Conservation (phyloP, 2,797 vertebrate species). For the Molothrus aeneus region DNA sequence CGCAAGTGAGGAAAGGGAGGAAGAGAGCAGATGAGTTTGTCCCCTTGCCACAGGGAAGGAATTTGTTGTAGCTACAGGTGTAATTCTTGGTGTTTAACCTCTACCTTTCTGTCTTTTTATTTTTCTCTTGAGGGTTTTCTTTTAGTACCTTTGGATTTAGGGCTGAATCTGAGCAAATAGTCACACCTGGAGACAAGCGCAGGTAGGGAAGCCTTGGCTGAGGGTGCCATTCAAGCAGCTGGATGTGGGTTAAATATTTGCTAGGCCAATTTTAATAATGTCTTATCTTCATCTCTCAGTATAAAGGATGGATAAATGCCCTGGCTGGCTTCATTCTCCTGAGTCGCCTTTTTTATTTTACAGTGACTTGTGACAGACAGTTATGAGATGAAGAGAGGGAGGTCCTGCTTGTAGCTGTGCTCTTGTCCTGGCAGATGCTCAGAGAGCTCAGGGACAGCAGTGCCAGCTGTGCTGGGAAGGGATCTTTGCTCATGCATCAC, state of each 20-base stretch:
- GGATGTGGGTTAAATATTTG: neutral
- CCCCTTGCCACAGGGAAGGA: rapidly evolving
- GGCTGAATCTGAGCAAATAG: neutral
- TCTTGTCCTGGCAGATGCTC: neutral
- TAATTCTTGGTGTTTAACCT: neutral
- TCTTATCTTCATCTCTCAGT: neutral
- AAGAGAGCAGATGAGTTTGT: neutral
- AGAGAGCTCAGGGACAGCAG: neutral
- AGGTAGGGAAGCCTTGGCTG: rapidly evolving
- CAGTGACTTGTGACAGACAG: neutral
- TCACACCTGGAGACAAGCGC: neutral
- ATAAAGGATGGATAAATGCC: neutral
- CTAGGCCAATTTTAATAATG: neutral
- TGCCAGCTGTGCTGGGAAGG: neutral
- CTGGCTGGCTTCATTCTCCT: neutral
- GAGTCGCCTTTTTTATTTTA: neutral
- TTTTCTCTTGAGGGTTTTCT: neutral
- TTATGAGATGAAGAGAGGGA: neutral
- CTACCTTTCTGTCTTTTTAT: neutral
- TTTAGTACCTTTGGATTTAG: neutral
- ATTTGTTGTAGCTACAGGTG: neutral
- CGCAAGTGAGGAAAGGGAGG: neutral
- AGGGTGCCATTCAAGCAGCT: neutral
- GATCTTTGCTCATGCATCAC: neutral
- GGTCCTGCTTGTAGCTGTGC: neutral